These are phyloP conservation scores for Pandion haliaetus DNA, from an alignment of 2,113 vertebrate genomes.

Conservation along the genomic window DNA sequence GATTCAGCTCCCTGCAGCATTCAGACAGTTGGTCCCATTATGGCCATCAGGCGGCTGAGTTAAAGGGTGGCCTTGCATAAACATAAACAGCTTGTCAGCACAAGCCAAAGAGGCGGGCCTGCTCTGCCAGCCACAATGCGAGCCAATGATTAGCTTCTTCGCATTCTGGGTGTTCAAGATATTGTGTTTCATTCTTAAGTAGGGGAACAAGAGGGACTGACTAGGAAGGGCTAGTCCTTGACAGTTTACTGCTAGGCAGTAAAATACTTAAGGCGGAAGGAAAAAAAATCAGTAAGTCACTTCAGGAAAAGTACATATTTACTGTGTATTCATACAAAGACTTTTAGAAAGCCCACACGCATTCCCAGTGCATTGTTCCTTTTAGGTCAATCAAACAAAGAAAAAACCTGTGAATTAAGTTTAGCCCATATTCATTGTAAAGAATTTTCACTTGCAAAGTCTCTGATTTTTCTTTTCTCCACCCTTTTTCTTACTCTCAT, in stretches of 20 bases:
- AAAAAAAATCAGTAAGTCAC: neutral
- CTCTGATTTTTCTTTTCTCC: neutral
- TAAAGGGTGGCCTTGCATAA: constrained; percentile 74
- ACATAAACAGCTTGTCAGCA: constrained; percentile 76
- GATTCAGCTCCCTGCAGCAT: constrained; percentile 18
- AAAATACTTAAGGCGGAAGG: neutral
- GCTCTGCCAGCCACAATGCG: constrained; percentile 48
- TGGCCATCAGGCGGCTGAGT: constrained; percentile 46
- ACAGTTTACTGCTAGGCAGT: neutral
- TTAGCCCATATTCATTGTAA: neutral
- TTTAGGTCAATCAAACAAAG: neutral
- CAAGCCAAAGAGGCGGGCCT: constrained; percentile 72
- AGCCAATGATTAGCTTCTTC: constrained; percentile 71
- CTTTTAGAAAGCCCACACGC: neutral
- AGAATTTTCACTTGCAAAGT: neutral
- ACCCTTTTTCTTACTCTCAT: neutral
- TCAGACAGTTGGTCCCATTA: constrained; percentile 64
- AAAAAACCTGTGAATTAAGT: neutral
- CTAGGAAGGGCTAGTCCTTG: neutral
- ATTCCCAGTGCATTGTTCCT: neutral
- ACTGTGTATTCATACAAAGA: neutral
- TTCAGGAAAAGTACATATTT: neutral
- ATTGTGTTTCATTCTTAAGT: constrained; percentile 69
- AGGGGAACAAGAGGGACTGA: neutral
- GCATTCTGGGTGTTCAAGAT: constrained; percentile 62